Base-by-base conservation (phyloP, 2,113 vertebrate species). In the Corydoras maculifer region DNA sequence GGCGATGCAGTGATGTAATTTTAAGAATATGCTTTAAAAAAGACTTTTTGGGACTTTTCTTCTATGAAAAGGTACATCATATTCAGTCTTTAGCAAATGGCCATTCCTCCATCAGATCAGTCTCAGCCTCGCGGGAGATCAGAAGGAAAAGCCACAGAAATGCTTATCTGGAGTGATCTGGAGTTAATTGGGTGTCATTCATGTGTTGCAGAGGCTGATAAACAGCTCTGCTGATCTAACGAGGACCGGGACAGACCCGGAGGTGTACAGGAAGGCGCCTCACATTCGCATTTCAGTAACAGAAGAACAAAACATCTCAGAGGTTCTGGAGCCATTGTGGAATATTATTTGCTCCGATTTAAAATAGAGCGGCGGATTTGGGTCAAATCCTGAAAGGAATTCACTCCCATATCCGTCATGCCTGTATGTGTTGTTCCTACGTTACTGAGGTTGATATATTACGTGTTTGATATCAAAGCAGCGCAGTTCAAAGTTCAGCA, bases 101-200 rank as follows among this genome's bases (percentile, higher is more conserved):
- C 7, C 35, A 5, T 43, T 43, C 35, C 35, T 43, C 35, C 35
- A 43, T 43, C 35, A 43, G 35, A 43, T 43, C 7, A 2, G 18
- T 43, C 35, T 43, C 35, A 43, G 53, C 31, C 10, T 6, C 15
- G 31, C 49, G 58, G 32, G 15, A 35, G 64, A 62, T 62, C 30
- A 15, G 15, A 57, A 59, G 31, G 35, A 54, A 70, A 74, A 32
- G 58, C 51, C 10, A 11, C 43, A 69, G n/a, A 60, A 70, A 73
- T 49, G 32, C 35, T 65, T 75, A 65, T 75, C 69, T 63, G 18
- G 50, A 58, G 58, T 72, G 43, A 68, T 75, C 57, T 29, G 35
- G 73, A 78, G 62, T 68, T 75, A 75, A 77, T 61, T 75, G 55
- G 58, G 53, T 75, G 68, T 65, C 68, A 75, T 75, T 77, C 49